Percentiles rank a stretch among this genome's conserved stretches.
Conservation (phyloP, 2,797 vertebrate genomes). For the Mycteria americana region DNA sequence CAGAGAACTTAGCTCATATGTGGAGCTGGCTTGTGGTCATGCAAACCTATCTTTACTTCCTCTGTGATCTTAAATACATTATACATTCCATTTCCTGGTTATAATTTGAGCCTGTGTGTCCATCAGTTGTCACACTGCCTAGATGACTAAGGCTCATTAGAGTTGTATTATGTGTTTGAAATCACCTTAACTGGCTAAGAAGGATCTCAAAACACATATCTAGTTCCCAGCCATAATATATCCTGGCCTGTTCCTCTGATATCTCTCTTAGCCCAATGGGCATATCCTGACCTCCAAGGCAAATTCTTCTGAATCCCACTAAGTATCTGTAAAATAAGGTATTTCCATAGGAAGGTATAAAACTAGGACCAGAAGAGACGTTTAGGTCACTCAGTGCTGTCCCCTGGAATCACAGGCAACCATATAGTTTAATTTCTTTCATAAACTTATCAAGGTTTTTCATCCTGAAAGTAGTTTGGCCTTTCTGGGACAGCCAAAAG, state of each 20-base stretch:
- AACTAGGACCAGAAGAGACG: neutral
- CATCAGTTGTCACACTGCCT: neutral
- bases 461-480: neutral
- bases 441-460: neutral
- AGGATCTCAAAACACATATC: neutral
- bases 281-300: neutral
- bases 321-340: neutral
- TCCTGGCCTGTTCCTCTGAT: neutral
- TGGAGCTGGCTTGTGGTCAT: neutral
- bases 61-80: neutral
- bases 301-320: neutral
- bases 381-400: neutral
- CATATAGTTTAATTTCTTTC: neutral
- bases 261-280: neutral
- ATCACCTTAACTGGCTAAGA: neutral
- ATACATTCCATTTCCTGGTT: neutral
- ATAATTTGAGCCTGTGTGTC: neutral
- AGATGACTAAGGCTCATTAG: neutral
- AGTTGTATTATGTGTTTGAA: neutral
- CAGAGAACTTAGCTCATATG: neutral
- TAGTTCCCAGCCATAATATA: neutral
- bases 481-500: neutral
- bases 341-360: neutral
- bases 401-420: neutral
- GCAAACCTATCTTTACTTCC: neutral